Evolutionary conservation across 2,797 vertebrate genomes (phyloP).

Genomic region (Hemitrygon akajei): DNA sequence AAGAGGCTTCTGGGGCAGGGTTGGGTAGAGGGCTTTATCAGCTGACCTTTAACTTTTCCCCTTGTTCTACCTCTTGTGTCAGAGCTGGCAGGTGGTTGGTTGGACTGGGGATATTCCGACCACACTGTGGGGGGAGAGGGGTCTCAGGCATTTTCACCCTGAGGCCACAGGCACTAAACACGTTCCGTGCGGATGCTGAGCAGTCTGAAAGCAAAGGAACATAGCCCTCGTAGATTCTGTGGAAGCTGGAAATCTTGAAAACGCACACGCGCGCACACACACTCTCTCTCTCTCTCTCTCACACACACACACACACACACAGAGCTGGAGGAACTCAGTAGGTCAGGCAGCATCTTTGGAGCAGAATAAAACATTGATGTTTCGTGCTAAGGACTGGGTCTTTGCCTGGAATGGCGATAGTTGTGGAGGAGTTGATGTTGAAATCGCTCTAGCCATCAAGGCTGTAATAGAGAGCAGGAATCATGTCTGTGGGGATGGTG

Average conservation of each 20-base stretch:
- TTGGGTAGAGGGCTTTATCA: too few species aligned
- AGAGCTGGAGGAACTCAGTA: too few species aligned
- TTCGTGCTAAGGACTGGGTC: too few species aligned
- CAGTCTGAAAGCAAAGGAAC: background rate
- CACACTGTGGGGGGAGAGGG: background rate
- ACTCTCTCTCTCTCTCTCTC: too few species aligned
- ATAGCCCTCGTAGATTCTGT: too few species aligned
- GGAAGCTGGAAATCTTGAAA: too few species aligned
- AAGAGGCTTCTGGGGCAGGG: conserved; percentile 37
- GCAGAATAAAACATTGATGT: too few species aligned
- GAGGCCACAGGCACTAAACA: background rate
- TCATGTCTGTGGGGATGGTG: background rate
- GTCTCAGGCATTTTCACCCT: background rate
- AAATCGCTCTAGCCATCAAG: background rate
- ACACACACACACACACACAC: too few species aligned
- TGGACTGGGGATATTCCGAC: too few species aligned
- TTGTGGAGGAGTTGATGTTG: background rate
- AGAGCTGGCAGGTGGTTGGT: background rate
- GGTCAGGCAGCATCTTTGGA: too few species aligned
- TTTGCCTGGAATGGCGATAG: too few species aligned
- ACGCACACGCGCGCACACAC: too few species aligned
- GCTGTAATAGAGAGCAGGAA: background rate
- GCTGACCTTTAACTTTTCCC: background rate
- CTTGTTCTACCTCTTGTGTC: background rate
- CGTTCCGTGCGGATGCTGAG: background rate